phyloP scores from a whole-genome alignment of 2,113 vertebrate genomes.

The Mustela nigripes region DNA sequence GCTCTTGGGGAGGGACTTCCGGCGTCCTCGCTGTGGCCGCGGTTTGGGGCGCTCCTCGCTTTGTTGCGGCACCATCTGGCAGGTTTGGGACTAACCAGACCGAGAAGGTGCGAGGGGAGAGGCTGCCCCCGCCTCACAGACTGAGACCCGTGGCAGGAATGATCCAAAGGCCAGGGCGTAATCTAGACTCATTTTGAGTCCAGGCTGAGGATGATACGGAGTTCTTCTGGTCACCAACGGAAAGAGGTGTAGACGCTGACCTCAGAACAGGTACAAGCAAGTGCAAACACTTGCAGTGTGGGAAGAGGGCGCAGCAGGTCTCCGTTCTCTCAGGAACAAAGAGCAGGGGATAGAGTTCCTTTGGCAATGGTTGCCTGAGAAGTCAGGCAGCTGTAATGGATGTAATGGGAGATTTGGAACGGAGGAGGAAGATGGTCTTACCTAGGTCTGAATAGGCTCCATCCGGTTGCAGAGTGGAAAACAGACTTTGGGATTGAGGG shows the following conservation, averaged over 20 bases:
- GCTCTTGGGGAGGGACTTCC: no score
- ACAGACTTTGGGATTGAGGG: background rate
- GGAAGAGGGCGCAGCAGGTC: no score
- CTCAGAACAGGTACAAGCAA: background rate
- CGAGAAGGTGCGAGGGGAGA: no score
- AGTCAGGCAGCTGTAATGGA: background rate
- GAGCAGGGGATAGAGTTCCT: background rate
- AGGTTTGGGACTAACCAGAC: no score
- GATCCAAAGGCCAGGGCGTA: background rate
- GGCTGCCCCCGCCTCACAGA: no score
- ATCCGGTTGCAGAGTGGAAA: background rate
- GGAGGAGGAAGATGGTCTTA: background rate
- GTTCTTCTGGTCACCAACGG: background rate
- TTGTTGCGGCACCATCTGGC: no score
- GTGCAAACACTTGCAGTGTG: background rate
- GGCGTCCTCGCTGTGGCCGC: no score
- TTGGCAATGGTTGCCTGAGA: background rate
- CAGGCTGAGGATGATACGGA: background rate
- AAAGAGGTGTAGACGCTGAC: background rate
- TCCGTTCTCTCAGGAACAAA: background rate
- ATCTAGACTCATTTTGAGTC: background rate
- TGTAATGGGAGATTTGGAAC: background rate
- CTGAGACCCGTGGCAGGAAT: background rate
- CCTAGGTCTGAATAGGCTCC: background rate
- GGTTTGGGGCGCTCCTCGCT: no score